Base-by-base conservation (phyloP, 2,888 invertebrate species). In the Drosophila ustulata region DNA sequence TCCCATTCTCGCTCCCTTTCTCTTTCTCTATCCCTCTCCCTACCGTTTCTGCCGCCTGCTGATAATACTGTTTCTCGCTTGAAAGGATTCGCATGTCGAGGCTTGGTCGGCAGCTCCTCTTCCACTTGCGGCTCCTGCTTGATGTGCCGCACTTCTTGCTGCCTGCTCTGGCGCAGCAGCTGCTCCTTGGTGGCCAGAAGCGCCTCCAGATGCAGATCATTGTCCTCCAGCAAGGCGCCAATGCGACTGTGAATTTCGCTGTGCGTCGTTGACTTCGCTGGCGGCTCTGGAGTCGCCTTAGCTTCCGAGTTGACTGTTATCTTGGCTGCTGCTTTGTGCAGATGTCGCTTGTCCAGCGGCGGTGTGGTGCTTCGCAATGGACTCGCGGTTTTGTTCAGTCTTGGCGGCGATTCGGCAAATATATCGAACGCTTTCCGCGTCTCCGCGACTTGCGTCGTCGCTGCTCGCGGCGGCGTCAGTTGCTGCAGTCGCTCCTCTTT, bases 181-280 rank as follows among this genome's bases (percentile, higher is more conserved):
- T 82, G 77, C 39, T 80, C 88, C 41, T 78, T 78, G 3, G 71
- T 77, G 47, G 81, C 89, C 47, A 88, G 46, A 59, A 91, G 74
- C 6, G 82, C 71, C 26, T 90, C 89, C 25, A 86, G 64, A 49
- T 90, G 82, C 13, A 89, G 70, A 13, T 89, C 91, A 9, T 89
- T 82, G 4, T 90, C 91, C 45, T 91, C 82, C 6, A 91, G 77
- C 59, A 91, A 64, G 26, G 90, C 91, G 3, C 86, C 91, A 57
- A 91, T 91, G 9, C 91, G 85, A 53, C 80, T 88, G 30, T 91
- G 90, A 69, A 90, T 91, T 56, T 90, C 91, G 28, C 81, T 83
- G 51, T 76, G 78, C 1, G 51, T 62, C 8, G 55, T 55, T 13
- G 70, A 0, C n/a, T 62, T 62, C 0, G 78, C 71, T 23, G 82